phyloP scores from a whole-genome alignment of 2,888 invertebrate genomes.

The Lithophane leautieri region DNA sequence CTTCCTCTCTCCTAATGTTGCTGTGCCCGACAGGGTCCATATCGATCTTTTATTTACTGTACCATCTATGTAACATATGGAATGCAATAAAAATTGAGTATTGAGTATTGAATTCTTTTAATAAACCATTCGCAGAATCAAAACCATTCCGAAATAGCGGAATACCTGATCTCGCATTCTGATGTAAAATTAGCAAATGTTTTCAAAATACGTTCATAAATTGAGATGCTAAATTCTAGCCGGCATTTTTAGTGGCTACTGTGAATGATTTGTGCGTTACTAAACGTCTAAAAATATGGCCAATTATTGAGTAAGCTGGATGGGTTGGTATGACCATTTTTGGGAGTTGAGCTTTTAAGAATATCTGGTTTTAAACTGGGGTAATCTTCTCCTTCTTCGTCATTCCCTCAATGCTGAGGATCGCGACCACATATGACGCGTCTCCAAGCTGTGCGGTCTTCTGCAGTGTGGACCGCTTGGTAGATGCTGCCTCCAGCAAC shows the following conservation, averaged over 20 bases:
- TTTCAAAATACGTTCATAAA: slow-evolving; percentile 51
- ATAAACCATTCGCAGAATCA: slow-evolving; percentile 50
- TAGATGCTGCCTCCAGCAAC: too few species aligned
- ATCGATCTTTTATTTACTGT: too few species aligned
- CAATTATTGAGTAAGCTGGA: not conserved
- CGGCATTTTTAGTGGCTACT: slow-evolving; percentile 42
- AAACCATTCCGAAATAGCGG: slow-evolving; percentile 42
- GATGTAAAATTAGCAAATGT: slow-evolving; percentile 49
- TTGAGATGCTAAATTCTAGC: slow-evolving; percentile 43
- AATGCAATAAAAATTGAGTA: too few species aligned
- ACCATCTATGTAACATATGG: too few species aligned
- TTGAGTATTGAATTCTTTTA: too few species aligned
- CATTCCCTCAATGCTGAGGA: too few species aligned
- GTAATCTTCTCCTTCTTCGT: too few species aligned
- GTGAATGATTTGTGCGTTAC: slow-evolving; percentile 37
- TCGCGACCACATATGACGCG: too few species aligned
- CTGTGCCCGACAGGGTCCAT: too few species aligned
- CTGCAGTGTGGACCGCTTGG: too few species aligned
- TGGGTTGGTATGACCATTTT: not conserved
- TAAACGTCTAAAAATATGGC: slow-evolving; percentile 34
- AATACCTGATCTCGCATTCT: slow-evolving; percentile 56
- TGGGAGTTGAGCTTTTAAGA: not conserved
- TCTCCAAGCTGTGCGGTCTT: too few species aligned
- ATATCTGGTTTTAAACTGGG: not conserved
- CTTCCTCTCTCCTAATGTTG: too few species aligned